Conservation (phyloP, 2,888 invertebrate genomes). For the Myopa tessellatipennis region DNA sequence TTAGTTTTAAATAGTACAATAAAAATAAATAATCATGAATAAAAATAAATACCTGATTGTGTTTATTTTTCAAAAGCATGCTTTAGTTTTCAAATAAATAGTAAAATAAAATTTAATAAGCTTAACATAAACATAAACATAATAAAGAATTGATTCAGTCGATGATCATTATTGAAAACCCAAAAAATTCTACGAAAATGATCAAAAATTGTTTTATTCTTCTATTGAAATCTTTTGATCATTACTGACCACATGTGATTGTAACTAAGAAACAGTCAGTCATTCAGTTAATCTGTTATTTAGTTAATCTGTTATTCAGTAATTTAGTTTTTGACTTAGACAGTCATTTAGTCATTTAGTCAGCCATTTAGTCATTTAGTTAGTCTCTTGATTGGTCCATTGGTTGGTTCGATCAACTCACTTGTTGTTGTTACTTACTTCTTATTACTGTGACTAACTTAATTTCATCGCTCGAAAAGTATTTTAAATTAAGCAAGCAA, state of each 20-base stretch:
- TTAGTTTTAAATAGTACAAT: background rate
- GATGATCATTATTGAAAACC: no score
- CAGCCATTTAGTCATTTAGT: no score
- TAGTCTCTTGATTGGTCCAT: background rate
- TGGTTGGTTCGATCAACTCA: background rate
- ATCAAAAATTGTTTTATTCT: no score
- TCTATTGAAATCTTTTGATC: no score
- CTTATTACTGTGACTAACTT: background rate
- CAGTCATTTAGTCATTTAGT: no score
- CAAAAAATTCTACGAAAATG: no score
- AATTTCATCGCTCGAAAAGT: conserved; percentile 21
- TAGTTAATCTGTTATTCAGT: background rate
- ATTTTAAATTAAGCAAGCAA: conserved; percentile 19
- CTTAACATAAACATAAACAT: no score
- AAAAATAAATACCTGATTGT: background rate
- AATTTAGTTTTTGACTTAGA: background rate
- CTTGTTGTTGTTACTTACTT: background rate
- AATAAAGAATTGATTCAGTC: no score
- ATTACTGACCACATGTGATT: background rate
- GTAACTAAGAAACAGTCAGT: background rate
- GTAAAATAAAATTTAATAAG: no score
- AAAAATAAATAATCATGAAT: background rate
- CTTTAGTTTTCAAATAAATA: no score
- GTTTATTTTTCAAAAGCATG: no score
- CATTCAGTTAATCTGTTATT: background rate